These are phyloP conservation scores for Eupithecia pulchellata DNA, from an alignment of 2,888 invertebrate genomes.

Conservation along the genomic window DNA sequence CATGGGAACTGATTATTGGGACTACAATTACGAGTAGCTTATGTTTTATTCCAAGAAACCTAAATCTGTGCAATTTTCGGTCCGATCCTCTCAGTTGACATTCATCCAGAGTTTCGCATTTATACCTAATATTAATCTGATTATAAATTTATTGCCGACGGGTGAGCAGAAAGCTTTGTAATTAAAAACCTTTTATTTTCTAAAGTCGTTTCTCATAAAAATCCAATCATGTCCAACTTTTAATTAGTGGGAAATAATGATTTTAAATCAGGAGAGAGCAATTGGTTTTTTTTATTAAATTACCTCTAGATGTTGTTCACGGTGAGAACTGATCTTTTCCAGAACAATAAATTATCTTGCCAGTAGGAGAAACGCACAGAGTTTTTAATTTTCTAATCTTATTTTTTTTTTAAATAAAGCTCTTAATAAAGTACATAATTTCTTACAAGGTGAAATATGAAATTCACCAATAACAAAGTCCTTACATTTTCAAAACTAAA, in stretches of 20 bases:
- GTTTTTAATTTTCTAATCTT: background rate
- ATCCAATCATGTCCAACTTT: slow-evolving; percentile 10
- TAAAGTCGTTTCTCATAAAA: slow-evolving; percentile 12
- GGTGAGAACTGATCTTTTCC: background rate
- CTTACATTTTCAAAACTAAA: too few species aligned
- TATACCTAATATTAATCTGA: background rate
- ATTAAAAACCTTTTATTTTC: background rate
- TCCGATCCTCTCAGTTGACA: background rate
- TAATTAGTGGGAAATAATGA: slow-evolving; percentile 30
- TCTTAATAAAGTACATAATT: too few species aligned
- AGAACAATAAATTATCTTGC: background rate
- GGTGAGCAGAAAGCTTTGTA: background rate
- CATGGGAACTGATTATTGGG: too few species aligned
- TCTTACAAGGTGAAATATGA: too few species aligned
- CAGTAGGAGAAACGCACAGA: background rate
- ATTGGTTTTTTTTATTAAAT: slow-evolving; percentile 32
- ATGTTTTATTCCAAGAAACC: too few species aligned
- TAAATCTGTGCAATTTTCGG: background rate
- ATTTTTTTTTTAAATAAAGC: too few species aligned
- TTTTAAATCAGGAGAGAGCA: slow-evolving; percentile 17
- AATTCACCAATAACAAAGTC: too few species aligned
- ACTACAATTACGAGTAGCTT: too few species aligned
- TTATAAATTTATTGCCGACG: background rate
- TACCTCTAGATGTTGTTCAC: slow-evolving; percentile 13
- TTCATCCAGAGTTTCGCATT: background rate